These are phyloP conservation scores for Clostera curtula DNA, from an alignment of 2,888 invertebrate species.

Conservation along the genomic window DNA sequence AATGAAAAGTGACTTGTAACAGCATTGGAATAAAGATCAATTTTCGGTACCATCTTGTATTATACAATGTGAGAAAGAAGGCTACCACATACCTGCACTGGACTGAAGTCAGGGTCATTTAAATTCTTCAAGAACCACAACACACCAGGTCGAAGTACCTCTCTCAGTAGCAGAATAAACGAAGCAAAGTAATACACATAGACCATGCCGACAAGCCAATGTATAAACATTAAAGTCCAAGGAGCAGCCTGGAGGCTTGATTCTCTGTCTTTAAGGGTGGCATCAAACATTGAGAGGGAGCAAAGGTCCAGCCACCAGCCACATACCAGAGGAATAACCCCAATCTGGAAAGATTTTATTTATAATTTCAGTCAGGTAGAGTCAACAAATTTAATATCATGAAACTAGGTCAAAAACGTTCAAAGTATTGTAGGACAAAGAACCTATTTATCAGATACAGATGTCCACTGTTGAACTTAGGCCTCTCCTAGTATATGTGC, in stretches of 20 bases:
- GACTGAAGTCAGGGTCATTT: conserved; percentile 99
- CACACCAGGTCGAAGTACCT: conserved; percentile 96
- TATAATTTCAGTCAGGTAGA: too few relatives aligned
- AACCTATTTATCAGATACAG: too few relatives aligned
- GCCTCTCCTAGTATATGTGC: too few relatives aligned
- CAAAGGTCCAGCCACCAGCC: conserved; percentile 99
- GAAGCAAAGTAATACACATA: conserved; percentile 99
- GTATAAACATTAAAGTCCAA: conserved; percentile 97
- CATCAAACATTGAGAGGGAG: conserved; percentile 93
- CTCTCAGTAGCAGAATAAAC: conserved; percentile 92
- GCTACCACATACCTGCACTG: conserved; percentile 88
- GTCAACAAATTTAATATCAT: too few relatives aligned
- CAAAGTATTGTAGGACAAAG: too few relatives aligned
- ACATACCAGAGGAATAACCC: conserved; percentile 95
- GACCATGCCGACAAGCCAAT: conserved; percentile 99
- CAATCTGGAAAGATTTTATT: conserved; percentile 84
- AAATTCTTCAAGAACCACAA: conserved; percentile 98
- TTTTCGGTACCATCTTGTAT: too few relatives aligned
- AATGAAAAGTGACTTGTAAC: too few relatives aligned
- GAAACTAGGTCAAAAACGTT: too few relatives aligned
- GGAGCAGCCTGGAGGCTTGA: conserved; percentile 92
- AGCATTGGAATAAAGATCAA: too few relatives aligned
- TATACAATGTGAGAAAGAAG: too few relatives aligned
- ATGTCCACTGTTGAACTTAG: too few relatives aligned
- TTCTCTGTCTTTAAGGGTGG: conserved; percentile 90